phyloP scores from a whole-genome alignment of 2,888 invertebrate genomes.

The Macrophya annulata region DNA sequence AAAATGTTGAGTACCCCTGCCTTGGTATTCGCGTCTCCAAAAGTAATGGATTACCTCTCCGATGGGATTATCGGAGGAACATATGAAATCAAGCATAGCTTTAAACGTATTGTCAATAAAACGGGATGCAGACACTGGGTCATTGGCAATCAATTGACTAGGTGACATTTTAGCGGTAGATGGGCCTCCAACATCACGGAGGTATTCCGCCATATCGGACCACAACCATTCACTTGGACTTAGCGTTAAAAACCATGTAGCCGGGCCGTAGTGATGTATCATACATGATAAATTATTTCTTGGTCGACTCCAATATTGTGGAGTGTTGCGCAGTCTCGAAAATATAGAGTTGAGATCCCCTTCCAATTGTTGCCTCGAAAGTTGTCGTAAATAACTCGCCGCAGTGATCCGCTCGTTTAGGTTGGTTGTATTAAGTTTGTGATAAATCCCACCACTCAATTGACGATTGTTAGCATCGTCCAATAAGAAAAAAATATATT shows the following conservation, averaged over 20 bases:
- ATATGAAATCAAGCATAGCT: conserved; percentile 69
- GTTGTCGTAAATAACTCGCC: too few species aligned
- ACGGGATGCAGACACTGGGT: conserved; percentile 70
- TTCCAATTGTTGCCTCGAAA: too few species aligned
- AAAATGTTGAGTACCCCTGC: too few species aligned
- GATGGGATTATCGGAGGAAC: conserved; percentile 61
- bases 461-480: conserved; percentile 64
- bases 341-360: conserved; percentile 60
- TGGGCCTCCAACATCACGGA: conserved; percentile 25
- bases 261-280: too few species aligned
- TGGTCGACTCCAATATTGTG: conserved; percentile 44
- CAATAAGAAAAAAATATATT: conserved; percentile 67
- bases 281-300: conserved; percentile 62
- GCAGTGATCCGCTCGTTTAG: conserved; percentile 57
- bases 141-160: conserved; percentile 69
- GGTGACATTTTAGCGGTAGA: conserved; percentile 60
- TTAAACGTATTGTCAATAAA: conserved; percentile 71
- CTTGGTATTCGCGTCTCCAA: too few species aligned
- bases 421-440: conserved; percentile 48
- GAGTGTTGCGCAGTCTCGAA: background rate
- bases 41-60: conserved; percentile 39
- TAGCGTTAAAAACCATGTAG: too few species aligned
- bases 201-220: too few species aligned
- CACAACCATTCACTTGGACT: too few species aligned
- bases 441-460: conserved; percentile 62